Base-by-base conservation (phyloP, 2,113 vertebrate genomes). In the Lathamus discolor region DNA sequence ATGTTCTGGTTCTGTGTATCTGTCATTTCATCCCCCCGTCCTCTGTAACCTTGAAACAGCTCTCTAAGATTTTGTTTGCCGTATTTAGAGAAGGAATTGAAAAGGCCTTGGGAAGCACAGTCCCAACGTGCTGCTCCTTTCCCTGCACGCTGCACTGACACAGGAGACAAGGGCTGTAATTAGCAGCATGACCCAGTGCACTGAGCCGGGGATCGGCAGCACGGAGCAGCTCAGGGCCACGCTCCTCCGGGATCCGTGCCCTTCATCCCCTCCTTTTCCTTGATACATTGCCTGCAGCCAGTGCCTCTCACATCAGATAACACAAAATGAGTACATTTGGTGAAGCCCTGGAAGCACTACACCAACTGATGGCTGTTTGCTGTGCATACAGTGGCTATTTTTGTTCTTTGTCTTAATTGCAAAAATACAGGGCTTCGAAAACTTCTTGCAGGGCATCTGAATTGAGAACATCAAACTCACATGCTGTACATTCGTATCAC, bases 101-200 rank as follows among this genome's bases (percentile, higher is more conserved):
- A 57, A 63, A 82, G 77, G 92, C 93, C 88, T n/a, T 55, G 81
- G 92, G 91, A 85, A 85, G 85, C 61, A 31, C 90, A 52, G 25
- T 11, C 62, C 41, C 61, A 11, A 13, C 28, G 33, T 1, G 17
- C 62, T 37, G 78, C 3, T 88, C 62, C 84, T 84, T 54, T 88
- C 95, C 79, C 61, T 85, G 91, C 86, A 37, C 95, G 86, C 90
- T 48, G 29, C 28, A 61, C 63, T 93, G 96, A 95, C 95, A 78
- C 27, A 7, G 94, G 68, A 97, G 89, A 86, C 44, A 18, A 63
- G 86, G 76, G 35, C 86, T 92, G 95, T 90, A 62, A 95, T 96
- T 74, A 97, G 92, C 92, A 82, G 92, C 28, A 84, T 3, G 27
- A 78, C 52, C 86, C 72, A 7, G 46, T 55, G 93, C 59, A 14